Evolutionary conservation across 2,888 invertebrate genomes (phyloP).

Genomic region (Trachelus stipa): DNA sequence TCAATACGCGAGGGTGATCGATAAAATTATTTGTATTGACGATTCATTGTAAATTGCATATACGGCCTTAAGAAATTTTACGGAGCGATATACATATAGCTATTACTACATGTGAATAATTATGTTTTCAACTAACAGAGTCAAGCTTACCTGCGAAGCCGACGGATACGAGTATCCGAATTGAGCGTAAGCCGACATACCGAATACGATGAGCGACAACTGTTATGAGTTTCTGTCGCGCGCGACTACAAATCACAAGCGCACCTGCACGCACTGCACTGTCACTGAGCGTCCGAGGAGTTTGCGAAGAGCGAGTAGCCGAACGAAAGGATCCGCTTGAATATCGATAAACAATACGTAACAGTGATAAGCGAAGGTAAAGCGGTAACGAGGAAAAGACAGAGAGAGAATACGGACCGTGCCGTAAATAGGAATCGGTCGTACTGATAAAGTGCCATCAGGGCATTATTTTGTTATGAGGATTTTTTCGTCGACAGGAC

Average conservation of each 20-base stretch:
- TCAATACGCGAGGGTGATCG: background rate
- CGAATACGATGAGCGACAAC: conserved; percentile 2
- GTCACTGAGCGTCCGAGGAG: conserved; percentile 23
- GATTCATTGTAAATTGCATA: background rate
- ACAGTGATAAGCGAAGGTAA: background rate
- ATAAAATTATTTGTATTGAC: background rate
- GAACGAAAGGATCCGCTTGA: background rate
- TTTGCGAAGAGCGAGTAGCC: background rate
- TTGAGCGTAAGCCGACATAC: conserved; percentile 87
- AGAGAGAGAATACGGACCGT: background rate
- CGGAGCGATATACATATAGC: too few relatives aligned
- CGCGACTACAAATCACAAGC: conserved; percentile 18
- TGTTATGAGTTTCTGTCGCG: conserved; percentile 26
- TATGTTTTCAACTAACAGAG: background rate
- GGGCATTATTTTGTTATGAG: conserved; percentile 33
- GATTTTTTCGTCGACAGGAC: background rate
- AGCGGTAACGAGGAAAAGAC: background rate
- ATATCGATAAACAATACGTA: background rate
- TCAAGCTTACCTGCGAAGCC: conserved; percentile 84
- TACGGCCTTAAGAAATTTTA: background rate
- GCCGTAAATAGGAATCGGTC: conserved; percentile 24
- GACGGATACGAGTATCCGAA: conserved; percentile 94
- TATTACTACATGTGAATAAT: background rate
- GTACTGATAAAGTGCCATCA: conserved; percentile 40
- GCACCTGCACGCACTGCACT: conserved; percentile 55